These are phyloP conservation scores for Zaprionus capensis DNA, from an alignment of 1,140 invertebrate genomes.

Conservation along the genomic window DNA sequence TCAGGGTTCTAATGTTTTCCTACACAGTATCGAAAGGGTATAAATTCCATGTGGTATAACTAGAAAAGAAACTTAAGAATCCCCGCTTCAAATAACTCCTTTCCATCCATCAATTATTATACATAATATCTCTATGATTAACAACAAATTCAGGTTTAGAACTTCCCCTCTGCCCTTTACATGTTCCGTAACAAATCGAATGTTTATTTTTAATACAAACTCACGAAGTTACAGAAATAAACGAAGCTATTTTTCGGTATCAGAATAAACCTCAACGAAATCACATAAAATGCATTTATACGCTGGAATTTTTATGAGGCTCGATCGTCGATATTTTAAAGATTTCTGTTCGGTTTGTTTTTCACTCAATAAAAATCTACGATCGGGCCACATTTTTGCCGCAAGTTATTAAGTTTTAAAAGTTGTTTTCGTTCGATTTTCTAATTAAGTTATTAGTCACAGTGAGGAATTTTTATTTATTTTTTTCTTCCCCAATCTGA, in stretches of 20 bases:
- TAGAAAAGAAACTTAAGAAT: neutral
- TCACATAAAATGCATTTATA: conserved; percentile 74
- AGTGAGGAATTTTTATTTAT: conserved; percentile 53
- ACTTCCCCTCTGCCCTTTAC: neutral
- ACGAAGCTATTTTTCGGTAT: conserved; percentile 21
- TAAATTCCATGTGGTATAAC: neutral
- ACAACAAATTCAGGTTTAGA: neutral
- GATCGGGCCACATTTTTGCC: conserved; percentile 65
- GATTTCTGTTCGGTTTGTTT: conserved; percentile 70
- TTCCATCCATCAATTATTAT: neutral
- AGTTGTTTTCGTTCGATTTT: conserved; percentile 52
- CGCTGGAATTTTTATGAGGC: conserved; percentile 70
- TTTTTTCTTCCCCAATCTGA: conserved; percentile 20
- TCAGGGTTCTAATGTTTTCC: no score
- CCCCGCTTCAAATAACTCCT: neutral
- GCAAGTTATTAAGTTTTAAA: conserved; percentile 75
- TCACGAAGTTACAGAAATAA: conserved; percentile 43
- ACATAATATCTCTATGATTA: neutral
- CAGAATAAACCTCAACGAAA: conserved; percentile 34
- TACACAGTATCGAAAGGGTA: neutral
- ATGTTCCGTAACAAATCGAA: conserved; percentile 28
- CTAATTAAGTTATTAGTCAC: conserved; percentile 82
- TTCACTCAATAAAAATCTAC: conserved; percentile 75
- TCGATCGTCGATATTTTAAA: conserved; percentile 69
- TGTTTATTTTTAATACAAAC: conserved; percentile 67